A percentile compares a stretch with the other conserved stretches of the same genome.
phyloP scores from a whole-genome alignment of 2,113 vertebrate genomes.

The Aegypius monachus region DNA sequence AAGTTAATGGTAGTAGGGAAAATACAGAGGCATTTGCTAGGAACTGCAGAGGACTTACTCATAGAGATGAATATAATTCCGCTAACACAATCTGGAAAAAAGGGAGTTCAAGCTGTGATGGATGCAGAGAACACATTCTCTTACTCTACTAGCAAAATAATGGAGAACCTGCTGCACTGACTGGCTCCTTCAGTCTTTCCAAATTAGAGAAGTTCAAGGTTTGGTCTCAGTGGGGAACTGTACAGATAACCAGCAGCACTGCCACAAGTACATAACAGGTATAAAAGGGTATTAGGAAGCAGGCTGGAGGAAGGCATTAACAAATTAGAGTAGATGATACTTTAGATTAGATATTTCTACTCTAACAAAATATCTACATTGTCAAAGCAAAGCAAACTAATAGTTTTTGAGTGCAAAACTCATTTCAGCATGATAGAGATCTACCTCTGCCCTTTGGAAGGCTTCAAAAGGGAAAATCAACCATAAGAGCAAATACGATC shows the following conservation, averaged over 20 bases:
- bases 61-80: background rate
- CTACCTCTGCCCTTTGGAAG: background rate
- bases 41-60: background rate
- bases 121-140: background rate
- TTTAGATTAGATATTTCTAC: background rate
- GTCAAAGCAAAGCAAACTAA: background rate
- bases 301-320: background rate
- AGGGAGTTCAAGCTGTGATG: background rate
- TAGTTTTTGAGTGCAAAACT: background rate
- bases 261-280: background rate
- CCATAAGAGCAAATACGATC: background rate
- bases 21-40: background rate
- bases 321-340: background rate
- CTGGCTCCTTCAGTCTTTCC: background rate
- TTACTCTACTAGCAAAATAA: background rate
- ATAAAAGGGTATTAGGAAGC: background rate
- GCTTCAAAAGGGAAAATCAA: background rate
- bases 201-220: background rate
- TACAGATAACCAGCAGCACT: background rate
- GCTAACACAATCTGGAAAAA: background rate
- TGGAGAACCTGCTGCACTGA: background rate
- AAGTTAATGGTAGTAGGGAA: background rate
- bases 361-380: background rate
- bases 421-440: background rate
- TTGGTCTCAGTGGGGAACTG: background rate